These are phyloP conservation scores for Phylloscopus trochilus DNA, from an alignment of 2,113 vertebrate genomes.

Conservation along the genomic window DNA sequence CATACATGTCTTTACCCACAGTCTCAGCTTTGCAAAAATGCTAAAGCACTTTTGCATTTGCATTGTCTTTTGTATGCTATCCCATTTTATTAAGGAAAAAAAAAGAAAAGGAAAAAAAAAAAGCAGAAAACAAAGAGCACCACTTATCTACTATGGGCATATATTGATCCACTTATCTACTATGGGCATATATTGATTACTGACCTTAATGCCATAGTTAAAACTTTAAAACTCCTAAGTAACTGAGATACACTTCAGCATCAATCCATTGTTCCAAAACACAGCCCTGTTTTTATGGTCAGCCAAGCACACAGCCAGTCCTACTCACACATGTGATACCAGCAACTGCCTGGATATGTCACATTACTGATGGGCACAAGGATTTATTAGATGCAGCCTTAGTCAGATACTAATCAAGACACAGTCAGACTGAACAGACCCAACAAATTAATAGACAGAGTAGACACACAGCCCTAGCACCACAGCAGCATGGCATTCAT, in stretches of 20 bases:
- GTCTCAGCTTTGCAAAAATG: background rate
- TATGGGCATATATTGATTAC: background rate
- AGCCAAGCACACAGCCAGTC: background rate
- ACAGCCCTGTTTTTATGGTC: background rate
- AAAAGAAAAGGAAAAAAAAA: background rate
- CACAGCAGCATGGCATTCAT: constrained; percentile 24
- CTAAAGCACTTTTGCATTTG: background rate
- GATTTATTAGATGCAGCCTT: background rate
- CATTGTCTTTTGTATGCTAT: background rate
- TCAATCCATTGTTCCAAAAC: background rate
- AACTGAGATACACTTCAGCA: background rate
- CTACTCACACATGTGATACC: background rate
- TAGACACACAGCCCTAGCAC: background rate
- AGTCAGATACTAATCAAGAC: background rate
- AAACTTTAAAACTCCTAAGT: background rate
- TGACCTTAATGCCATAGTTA: background rate
- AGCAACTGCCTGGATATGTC: background rate
- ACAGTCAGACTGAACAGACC: background rate
- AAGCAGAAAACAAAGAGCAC: background rate
- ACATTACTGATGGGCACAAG: background rate
- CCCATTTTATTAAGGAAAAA: background rate
- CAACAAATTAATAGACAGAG: background rate
- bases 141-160: too few relatives aligned
- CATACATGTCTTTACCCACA: background rate
- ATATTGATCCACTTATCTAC: background rate